Base-by-base conservation (phyloP, 2,113 vertebrate species). In the Gadus macrocephalus region DNA sequence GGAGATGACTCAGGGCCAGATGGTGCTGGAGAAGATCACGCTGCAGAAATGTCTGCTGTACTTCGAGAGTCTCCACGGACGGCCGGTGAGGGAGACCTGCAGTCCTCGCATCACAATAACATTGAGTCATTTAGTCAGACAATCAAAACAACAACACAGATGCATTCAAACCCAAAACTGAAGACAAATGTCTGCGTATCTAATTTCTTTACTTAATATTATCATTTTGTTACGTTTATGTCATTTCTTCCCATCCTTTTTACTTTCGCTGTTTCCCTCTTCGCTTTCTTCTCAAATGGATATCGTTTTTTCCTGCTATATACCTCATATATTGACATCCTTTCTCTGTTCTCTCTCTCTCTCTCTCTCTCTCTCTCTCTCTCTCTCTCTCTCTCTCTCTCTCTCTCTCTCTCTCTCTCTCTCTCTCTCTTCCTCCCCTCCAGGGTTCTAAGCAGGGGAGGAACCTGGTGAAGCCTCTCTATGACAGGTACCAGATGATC, bases 401-500 rank as follows among this genome's bases (percentile, higher is more conserved):
- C 65, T 66, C 67, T 68, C 49, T 22, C 15, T 69, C 8, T 64
- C 4, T 70, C 17, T 62, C n/a, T n/a, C n/a, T n/a, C n/a, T 25
- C 38, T 5, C 1, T 11, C 19, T 1, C 42, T n/a, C 19, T 17
- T 65, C 20, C 84, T 77, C 84, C n/a, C 55, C 55, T 17, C 56
- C 78, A 98, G 95, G 91, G 85, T 68, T 92, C 80, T 8, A 96
- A 93, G 73, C 93, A 94, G 89, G 96, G 96, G 72, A 94, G 88
- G 80, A 93, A 86, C 82, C 89, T 95, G 78, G 95, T 96, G 87
- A 98, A 97, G 80, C 96, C 96, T 22, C 91, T 98, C 25, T 97
- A 96, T 0, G 95, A 98, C 83, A 83, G 96, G 82, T 98, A 96
- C 83, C 93, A 95, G 88, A 94, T 94, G 87, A 93, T 98, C 85